A percentile compares a stretch with the other conserved stretches of the same genome.
Conservation (phyloP, 2,888 invertebrate species). For the Bombylius discolor region DNA sequence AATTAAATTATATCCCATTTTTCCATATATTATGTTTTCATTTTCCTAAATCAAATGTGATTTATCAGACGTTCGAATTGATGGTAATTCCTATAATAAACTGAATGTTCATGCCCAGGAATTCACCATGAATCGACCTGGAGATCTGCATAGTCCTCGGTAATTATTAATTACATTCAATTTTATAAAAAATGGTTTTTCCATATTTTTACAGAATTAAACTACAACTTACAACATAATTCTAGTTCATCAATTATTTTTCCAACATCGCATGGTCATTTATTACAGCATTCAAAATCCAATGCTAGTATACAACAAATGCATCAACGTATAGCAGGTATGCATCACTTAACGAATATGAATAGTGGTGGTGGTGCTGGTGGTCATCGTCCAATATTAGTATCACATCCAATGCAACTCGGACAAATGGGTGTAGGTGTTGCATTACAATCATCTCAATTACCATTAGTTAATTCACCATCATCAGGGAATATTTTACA, state of each 20-base stretch:
- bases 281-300: constrained; percentile 39
- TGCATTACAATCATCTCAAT: constrained; percentile 22
- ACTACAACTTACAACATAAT: constrained; percentile 38
- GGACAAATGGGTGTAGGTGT: constrained; percentile 22
- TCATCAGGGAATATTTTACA: constrained; percentile 61
- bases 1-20: not conserved
- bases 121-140: constrained; percentile 56
- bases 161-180: constrained; percentile 15
- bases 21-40: not conserved
- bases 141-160: constrained; percentile 27
- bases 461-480: constrained; percentile 45
- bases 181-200: not conserved
- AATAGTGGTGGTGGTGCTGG: constrained; percentile 30
- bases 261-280: constrained; percentile 18
- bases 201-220: constrained; percentile 30
- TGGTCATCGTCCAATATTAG: constrained; percentile 30
- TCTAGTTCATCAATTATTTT: constrained; percentile 36
- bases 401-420: constrained; percentile 32
- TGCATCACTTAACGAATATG: constrained; percentile 10
- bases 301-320: constrained; percentile 44
- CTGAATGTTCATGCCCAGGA: constrained; percentile 83
- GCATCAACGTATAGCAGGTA: constrained; percentile 26
- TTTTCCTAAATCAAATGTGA: not conserved
- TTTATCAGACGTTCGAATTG: constrained; percentile 45
- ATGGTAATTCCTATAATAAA: constrained; percentile 46